phyloP scores from a whole-genome alignment of 1,140 invertebrate genomes.

The Ips typographus region DNA sequence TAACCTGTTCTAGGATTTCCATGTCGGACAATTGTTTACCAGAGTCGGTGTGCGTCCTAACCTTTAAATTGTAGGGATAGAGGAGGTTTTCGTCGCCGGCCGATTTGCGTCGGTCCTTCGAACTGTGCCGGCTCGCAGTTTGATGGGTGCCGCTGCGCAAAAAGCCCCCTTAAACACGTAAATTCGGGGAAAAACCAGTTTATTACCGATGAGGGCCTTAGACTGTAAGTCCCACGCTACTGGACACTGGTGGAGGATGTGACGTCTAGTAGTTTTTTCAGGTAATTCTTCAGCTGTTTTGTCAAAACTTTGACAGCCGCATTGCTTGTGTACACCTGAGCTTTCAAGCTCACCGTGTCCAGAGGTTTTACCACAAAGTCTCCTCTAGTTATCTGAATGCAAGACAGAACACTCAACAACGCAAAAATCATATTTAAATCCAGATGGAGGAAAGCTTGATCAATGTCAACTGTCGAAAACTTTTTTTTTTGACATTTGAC shows the following conservation, averaged over 20 bases:
- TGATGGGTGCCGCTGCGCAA: conserved; percentile 41
- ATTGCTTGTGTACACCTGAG: conserved; percentile 8
- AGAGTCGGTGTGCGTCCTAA: conserved; percentile 80
- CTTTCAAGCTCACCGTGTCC: conserved; percentile 69
- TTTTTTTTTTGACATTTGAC: too few species aligned
- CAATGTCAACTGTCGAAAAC: too few species aligned
- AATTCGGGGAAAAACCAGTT: not conserved
- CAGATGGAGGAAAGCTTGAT: too few species aligned
- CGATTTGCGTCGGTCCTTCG: conserved; percentile 68
- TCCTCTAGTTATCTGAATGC: conserved; percentile 66
- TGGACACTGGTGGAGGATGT: conserved; percentile 27
- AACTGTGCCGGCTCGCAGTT: conserved; percentile 44
- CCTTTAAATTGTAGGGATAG: conserved; percentile 71
- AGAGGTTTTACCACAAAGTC: conserved; percentile 79
- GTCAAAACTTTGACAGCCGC: too few species aligned
- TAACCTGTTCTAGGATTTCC: conserved; percentile 87
- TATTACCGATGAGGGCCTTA: conserved; percentile 57
- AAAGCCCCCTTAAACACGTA: not conserved
- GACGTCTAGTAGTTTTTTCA: too few species aligned
- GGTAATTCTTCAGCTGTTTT: too few species aligned
- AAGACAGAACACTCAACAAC: not conserved
- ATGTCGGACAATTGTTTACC: conserved; percentile 82
- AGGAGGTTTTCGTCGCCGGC: conserved; percentile 72
- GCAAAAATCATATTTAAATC: too few species aligned
- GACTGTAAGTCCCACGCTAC: conserved; percentile 61